Evolutionary conservation across 2,113 vertebrate species (phyloP).

Genomic region (Hylia prasina): DNA sequence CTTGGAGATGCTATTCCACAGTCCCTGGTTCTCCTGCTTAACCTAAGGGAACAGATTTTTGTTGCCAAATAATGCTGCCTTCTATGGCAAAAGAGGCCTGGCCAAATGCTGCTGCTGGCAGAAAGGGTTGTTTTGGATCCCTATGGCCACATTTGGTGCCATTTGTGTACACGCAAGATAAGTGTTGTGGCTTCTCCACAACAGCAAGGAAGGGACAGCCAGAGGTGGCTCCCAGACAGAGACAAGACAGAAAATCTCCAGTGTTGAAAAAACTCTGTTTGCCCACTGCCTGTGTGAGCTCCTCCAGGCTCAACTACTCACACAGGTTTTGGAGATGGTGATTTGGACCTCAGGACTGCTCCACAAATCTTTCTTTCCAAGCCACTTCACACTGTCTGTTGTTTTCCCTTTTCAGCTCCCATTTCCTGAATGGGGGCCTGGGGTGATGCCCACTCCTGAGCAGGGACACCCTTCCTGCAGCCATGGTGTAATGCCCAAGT

Average conservation of each 20-base stretch:
- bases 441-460: not conserved
- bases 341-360: not conserved
- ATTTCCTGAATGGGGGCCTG: not conserved
- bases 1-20: not conserved
- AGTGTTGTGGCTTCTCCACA: not conserved
- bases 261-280: not conserved
- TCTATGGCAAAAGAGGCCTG: not conserved
- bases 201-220: not conserved
- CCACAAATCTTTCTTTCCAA: not conserved
- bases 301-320: not conserved
- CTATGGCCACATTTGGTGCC: fast-evolving
- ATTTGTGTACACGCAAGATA: not conserved
- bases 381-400: not conserved
- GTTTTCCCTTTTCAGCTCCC: not conserved
- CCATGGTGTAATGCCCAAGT: fast-evolving
- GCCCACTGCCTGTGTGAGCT: not conserved
- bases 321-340: not conserved
- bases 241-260: not conserved
- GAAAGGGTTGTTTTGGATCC: not conserved
- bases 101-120: not conserved
- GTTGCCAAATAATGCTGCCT: not conserved
- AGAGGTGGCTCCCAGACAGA: not conserved
- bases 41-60: not conserved
- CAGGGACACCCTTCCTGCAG: not conserved
- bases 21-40: not conserved